Evolutionary conservation across 1,140 invertebrate species (phyloP).

Genomic region (Zaprionus taronus): DNA sequence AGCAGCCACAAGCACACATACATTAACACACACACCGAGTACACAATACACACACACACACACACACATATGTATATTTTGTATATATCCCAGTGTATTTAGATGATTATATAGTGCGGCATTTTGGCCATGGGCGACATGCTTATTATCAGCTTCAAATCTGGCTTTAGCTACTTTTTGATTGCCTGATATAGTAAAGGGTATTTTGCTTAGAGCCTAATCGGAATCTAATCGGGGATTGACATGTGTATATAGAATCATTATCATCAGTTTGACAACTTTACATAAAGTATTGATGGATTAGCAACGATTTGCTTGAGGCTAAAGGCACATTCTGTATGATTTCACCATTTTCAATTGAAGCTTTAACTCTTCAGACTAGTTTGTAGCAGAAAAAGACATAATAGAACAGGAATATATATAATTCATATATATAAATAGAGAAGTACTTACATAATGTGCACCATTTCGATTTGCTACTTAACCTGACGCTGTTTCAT

Average conservation of each 20-base stretch:
- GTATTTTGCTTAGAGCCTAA: too few species aligned
- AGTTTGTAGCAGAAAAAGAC: background rate
- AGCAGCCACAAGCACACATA: slow-evolving; percentile 14
- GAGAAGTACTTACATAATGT: background rate
- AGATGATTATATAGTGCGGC: slow-evolving; percentile 63
- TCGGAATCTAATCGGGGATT: too few species aligned
- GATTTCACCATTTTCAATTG: background rate
- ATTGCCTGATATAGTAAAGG: too few species aligned
- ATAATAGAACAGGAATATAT: background rate
- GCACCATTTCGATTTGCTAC: background rate
- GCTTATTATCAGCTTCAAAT: slow-evolving; percentile 54
- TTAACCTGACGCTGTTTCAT: background rate
- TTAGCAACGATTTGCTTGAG: background rate
- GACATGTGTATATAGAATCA: background rate
- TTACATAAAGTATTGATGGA: background rate
- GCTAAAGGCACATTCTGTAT: background rate
- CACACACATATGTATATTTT: too few species aligned
- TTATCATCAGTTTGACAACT: background rate
- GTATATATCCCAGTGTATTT: slow-evolving; percentile 11
- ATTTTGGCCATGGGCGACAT: slow-evolving; percentile 45
- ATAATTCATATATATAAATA: background rate
- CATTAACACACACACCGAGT: background rate
- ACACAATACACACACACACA: too few species aligned
- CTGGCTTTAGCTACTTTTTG: slow-evolving; percentile 2
- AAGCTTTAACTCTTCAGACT: background rate